Percentiles rank a stretch among this genome's conserved stretches.
phyloP scores from a whole-genome alignment of 2,797 vertebrate species.

The Perodicticus potto region DNA sequence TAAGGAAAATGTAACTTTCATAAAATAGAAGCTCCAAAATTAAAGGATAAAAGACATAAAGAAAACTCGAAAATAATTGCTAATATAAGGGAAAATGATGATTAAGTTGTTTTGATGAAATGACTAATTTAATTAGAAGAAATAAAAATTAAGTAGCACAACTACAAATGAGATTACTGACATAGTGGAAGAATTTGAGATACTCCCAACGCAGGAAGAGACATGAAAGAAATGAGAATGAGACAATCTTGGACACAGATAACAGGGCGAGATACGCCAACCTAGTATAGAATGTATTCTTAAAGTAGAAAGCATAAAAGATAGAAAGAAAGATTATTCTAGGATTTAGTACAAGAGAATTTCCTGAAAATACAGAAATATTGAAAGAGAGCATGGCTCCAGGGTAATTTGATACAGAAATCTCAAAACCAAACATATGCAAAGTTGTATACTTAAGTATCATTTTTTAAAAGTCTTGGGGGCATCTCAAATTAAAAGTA shows the following conservation, averaged over 20 bases:
- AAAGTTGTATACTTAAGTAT: background rate
- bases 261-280: background rate
- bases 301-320: background rate
- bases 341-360: background rate
- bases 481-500: background rate
- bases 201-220: background rate
- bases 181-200: background rate
- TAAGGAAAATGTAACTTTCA: background rate
- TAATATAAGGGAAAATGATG: background rate
- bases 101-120: background rate
- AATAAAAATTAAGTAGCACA: background rate
- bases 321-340: background rate
- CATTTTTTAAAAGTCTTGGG: background rate
- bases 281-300: background rate
- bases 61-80: background rate
- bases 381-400: background rate
- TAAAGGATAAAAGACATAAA: background rate
- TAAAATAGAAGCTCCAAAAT: background rate
- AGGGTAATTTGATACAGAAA: background rate
- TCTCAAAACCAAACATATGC: background rate
- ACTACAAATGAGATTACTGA: background rate
- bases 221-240: background rate
- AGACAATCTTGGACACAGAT: background rate
- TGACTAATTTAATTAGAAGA: slow-evolving; percentile 13
- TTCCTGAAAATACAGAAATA: background rate